A percentile compares a stretch with the other conserved stretches of the same genome.
Evolutionary conservation across 2,888 invertebrate species (phyloP).

Genomic region (Drosophila tanythrix): DNA sequence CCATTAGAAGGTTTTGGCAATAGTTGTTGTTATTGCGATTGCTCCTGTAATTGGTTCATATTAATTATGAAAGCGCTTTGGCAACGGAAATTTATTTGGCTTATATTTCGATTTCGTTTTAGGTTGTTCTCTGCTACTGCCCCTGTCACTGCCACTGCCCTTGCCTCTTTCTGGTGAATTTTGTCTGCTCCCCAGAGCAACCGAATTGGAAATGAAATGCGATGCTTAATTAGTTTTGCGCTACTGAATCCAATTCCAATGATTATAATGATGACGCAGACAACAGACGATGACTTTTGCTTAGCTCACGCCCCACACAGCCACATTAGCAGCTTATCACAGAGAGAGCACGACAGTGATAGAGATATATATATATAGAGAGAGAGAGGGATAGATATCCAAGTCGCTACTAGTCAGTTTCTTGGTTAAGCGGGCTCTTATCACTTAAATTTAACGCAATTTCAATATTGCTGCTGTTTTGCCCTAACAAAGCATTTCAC

Average conservation of each 20-base stretch:
- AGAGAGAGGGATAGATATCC: neutral
- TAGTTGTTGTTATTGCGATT: slow-evolving; percentile 17
- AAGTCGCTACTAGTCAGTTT: neutral
- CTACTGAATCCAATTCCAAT: slow-evolving; percentile 45
- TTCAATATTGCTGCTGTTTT: slow-evolving; percentile 19
- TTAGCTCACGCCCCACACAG: slow-evolving; percentile 19
- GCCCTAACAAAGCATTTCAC: slow-evolving; percentile 9
- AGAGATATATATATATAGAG: neutral
- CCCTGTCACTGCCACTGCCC: neutral
- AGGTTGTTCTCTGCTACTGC: slow-evolving; percentile 27
- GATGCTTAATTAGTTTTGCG: slow-evolving; percentile 78
- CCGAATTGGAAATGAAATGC: slow-evolving; percentile 72
- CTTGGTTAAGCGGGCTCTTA: slow-evolving; percentile 40
- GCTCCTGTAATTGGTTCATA: slow-evolving; percentile 67
- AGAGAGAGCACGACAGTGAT: neutral
- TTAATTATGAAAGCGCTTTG: slow-evolving; percentile 80
- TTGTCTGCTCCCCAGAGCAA: slow-evolving; percentile 46
- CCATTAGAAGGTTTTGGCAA: slow-evolving; percentile 40
- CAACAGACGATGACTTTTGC: slow-evolving; percentile 43
- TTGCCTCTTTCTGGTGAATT: neutral
- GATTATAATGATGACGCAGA: slow-evolving; percentile 57
- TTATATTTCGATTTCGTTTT: slow-evolving; percentile 72
- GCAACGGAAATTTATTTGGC: slow-evolving; percentile 75
- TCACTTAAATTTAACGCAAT: slow-evolving; percentile 19
- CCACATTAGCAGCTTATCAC: slow-evolving; percentile 25